These are phyloP conservation scores for Rhopalosiphum nymphaeae DNA, from an alignment of 2,888 invertebrate species.

Conservation along the genomic window DNA sequence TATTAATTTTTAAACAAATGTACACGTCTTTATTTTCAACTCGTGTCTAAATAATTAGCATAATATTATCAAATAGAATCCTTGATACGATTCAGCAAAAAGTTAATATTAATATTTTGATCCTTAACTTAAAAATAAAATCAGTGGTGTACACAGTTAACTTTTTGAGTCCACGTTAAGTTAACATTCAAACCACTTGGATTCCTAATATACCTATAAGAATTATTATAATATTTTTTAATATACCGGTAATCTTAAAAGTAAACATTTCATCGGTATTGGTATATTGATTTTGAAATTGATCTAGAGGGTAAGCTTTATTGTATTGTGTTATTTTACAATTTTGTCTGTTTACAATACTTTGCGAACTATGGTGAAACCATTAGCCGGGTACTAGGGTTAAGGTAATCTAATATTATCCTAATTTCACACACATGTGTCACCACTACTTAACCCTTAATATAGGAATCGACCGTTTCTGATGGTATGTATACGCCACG, in stretches of 20 bases:
- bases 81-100: background rate
- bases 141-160: background rate
- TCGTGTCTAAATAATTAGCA: background rate
- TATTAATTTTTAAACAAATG: background rate
- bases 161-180: background rate
- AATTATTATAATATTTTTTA: background rate
- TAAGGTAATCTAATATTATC: constrained; percentile 17
- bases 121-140: background rate
- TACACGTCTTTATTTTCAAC: background rate
- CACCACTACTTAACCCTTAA: constrained; percentile 11
- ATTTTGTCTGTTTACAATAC: background rate
- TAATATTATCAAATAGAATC: background rate
- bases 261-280: background rate
- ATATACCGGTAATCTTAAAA: background rate
- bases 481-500: background rate
- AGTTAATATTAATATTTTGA: background rate
- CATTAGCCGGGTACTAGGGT: constrained; percentile 16
- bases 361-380: background rate
- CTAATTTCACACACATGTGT: constrained; percentile 9
- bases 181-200: background rate
- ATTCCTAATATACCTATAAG: too few species aligned
- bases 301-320: background rate
- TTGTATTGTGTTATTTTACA: background rate
- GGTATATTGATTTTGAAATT: background rate
- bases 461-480: background rate